phyloP scores from a whole-genome alignment of 1,140 invertebrate species.

The Phthorimaea operculella region DNA sequence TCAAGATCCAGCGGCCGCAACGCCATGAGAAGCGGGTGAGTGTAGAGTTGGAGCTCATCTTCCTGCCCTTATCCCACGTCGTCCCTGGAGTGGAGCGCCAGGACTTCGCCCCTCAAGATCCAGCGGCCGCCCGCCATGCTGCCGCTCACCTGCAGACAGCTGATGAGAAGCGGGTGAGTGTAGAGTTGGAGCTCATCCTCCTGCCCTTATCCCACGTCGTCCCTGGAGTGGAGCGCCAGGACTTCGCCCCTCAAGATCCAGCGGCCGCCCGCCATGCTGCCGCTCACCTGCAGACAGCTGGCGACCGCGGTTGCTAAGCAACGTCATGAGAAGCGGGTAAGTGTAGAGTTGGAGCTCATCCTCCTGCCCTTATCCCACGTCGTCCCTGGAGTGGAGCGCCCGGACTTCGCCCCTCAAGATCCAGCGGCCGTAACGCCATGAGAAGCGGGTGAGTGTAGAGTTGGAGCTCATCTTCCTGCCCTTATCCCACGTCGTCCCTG shows the following conservation, averaged over 20 bases:
- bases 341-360: slow-evolving; percentile 23
- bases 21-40: slow-evolving; percentile 50
- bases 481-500: slow-evolving; percentile 53
- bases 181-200: slow-evolving; percentile 31
- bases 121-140: slow-evolving; percentile 42
- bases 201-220: slow-evolving; percentile 52
- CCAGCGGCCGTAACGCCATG: slow-evolving; percentile 40
- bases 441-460: slow-evolving; percentile 45
- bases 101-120: slow-evolving; percentile 48
- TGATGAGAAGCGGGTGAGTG: slow-evolving; percentile 48
- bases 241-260: slow-evolving; percentile 48
- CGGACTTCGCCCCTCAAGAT: slow-evolving; percentile 49
- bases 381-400: slow-evolving; percentile 62
- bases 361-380: slow-evolving; percentile 51
- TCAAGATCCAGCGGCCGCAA: slow-evolving; percentile 40
- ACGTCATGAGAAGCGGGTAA: slow-evolving; percentile 46
- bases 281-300: slow-evolving; percentile 35
- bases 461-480: slow-evolving; percentile 39
- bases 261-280: slow-evolving; percentile 49
- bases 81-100: slow-evolving; percentile 61
- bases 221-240: slow-evolving; percentile 61
- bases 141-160: slow-evolving; percentile 34
- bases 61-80: slow-evolving; percentile 54
- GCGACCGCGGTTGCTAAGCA: slow-evolving; percentile 44
- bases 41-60: slow-evolving; percentile 25